These are phyloP conservation scores for Diglossa brunneiventris DNA, from an alignment of 2,113 vertebrate genomes.

Conservation along the genomic window DNA sequence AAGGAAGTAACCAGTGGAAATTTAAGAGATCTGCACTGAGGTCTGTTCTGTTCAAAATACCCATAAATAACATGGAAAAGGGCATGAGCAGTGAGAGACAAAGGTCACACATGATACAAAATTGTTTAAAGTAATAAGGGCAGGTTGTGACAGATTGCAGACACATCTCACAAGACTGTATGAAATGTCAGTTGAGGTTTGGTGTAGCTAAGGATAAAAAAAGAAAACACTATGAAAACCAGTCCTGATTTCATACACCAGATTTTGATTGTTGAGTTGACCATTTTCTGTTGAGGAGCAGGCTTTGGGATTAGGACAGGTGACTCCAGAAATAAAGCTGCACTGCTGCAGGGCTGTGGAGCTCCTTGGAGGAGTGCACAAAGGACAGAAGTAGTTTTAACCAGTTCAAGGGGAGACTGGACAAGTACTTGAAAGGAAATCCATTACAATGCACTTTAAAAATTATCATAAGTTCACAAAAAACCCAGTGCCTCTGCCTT, in stretches of 20 bases:
- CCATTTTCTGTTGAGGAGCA: not conserved
- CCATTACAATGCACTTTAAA: not conserved
- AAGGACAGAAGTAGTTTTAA: not conserved
- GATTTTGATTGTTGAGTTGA: not conserved
- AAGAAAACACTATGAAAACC: not conserved
- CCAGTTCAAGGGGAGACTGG: not conserved
- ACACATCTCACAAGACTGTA: not conserved
- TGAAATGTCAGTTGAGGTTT: not conserved
- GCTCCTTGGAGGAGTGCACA: not conserved
- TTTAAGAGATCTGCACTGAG: not conserved
- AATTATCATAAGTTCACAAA: not conserved
- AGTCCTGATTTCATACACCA: not conserved
- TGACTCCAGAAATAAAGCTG: not conserved
- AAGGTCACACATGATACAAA: not conserved
- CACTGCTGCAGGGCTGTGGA: not conserved
- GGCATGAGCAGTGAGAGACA: not conserved
- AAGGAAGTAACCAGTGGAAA: not conserved
- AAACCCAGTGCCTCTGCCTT: not conserved
- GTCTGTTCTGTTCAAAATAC: not conserved
- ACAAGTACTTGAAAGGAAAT: not conserved
- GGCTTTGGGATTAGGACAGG: not conserved
- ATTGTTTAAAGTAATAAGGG: not conserved
- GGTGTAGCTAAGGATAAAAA: not conserved
- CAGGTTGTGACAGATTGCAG: not conserved
- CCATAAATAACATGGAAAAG: not conserved